Evolutionary conservation across 2,113 vertebrate species (phyloP).

Genomic region (Daboia siamensis): DNA sequence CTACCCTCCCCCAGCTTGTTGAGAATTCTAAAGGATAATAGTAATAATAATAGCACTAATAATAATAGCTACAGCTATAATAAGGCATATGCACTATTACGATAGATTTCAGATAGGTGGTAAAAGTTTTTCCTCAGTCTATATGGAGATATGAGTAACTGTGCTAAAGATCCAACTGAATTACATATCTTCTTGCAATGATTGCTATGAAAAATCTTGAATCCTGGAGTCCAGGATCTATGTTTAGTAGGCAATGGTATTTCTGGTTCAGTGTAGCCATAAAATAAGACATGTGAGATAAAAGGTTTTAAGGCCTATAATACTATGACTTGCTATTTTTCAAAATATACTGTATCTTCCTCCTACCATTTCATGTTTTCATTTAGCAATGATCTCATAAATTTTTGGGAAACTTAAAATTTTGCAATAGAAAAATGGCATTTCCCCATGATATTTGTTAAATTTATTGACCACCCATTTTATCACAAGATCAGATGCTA

Average conservation of each 20-base stretch:
- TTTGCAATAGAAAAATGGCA: not conserved
- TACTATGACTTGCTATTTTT: not conserved
- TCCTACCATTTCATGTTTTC: rapidly evolving
- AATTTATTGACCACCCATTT: not conserved
- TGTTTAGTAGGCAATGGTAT: not conserved
- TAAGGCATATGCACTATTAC: not conserved
- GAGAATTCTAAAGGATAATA: not conserved
- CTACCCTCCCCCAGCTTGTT: not conserved
- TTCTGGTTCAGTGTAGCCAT: not conserved
- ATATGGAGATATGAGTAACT: not conserved
- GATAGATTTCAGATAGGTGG: not conserved
- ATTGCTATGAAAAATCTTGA: not conserved
- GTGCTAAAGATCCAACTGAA: not conserved
- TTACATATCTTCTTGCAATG: not conserved
- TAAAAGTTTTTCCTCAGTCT: not conserved
- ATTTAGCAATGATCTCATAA: not conserved
- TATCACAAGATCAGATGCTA: not conserved
- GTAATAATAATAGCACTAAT: not conserved
- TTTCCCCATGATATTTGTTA: rapidly evolving
- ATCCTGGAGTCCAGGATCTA: not conserved
- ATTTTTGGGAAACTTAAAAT: not conserved
- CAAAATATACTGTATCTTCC: not conserved
- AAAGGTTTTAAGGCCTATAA: not conserved
- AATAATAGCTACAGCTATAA: not conserved
- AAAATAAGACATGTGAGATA: rapidly evolving